phyloP scores from a whole-genome alignment of 2,113 vertebrate genomes.

The Hypanus sabinus region DNA sequence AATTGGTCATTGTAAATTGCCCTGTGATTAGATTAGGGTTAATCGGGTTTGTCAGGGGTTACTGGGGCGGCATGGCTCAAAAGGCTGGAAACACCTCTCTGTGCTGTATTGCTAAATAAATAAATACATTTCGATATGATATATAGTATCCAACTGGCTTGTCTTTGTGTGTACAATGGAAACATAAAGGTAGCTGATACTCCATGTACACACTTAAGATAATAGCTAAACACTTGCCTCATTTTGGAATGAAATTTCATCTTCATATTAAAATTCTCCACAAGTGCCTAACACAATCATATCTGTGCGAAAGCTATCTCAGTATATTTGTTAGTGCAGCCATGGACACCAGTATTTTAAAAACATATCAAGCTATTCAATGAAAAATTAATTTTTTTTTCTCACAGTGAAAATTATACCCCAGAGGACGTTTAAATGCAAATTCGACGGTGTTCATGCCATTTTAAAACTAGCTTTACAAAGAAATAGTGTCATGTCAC shows the following conservation, averaged over 20 bases:
- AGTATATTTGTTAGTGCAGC: background rate
- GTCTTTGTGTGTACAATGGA: background rate
- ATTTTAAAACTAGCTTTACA: constrained; percentile 15
- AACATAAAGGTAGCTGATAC: too few relatives aligned
- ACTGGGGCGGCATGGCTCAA: too few relatives aligned
- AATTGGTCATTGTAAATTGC: too few relatives aligned
- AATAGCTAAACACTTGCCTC: background rate
- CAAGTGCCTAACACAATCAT: background rate
- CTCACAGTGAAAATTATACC: background rate
- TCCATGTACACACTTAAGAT: too few relatives aligned
- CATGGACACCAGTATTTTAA: background rate
- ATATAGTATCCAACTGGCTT: background rate
- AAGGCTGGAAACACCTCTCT: too few relatives aligned
- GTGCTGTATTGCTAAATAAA: too few relatives aligned
- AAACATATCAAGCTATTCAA: background rate
- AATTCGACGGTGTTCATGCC: background rate
- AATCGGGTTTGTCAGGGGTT: too few relatives aligned
- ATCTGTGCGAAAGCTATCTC: background rate
- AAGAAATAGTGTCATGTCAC: constrained; percentile 1
- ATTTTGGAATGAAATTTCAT: background rate
- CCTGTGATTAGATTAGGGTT: too few relatives aligned
- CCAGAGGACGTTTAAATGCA: constrained; percentile 2
- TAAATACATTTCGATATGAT: too few relatives aligned
- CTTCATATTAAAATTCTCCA: background rate
- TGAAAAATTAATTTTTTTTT: background rate